Percentiles rank a stretch among this genome's conserved stretches.
Evolutionary conservation across 2,113 vertebrate species (phyloP).

Genomic region (Psilopogon haemacephalus): DNA sequence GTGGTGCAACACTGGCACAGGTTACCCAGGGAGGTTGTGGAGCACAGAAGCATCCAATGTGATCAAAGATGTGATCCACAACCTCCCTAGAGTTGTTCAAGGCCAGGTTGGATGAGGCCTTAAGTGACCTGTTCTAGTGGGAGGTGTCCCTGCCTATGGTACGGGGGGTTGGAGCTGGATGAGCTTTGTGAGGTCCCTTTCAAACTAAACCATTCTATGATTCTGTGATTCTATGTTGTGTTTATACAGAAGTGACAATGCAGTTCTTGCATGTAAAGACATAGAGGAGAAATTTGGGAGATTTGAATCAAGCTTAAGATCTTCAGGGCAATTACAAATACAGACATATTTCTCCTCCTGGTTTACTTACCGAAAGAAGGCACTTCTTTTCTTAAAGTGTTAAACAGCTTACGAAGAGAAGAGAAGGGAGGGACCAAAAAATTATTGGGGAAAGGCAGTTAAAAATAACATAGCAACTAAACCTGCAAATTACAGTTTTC

Average conservation of each 20-base stretch:
- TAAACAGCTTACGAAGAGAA: not conserved
- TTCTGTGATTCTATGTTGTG: not conserved
- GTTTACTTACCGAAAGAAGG: not conserved
- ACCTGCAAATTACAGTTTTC: not conserved
- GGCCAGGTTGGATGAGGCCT: no score
- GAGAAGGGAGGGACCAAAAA: not conserved
- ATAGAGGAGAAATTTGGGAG: not conserved
- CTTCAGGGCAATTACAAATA: not conserved
- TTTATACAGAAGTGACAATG: not conserved
- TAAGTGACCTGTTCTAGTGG: no score
- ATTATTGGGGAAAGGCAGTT: not conserved
- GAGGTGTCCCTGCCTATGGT: no score
- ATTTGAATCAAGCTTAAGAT: not conserved
- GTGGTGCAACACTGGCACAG: no score
- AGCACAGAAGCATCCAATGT: no score
- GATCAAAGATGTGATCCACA: no score
- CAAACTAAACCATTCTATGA: no score
- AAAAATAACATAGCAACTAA: not conserved
- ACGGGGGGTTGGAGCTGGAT: no score
- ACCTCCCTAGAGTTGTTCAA: no score
- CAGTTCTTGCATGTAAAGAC: not conserved
- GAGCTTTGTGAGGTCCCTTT: no score
- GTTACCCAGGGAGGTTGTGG: no score
- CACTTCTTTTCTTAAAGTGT: not conserved
- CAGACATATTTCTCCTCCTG: not conserved